phyloP scores from a whole-genome alignment of 2,888 invertebrate species.

The Ormyrus nitidulus region DNA sequence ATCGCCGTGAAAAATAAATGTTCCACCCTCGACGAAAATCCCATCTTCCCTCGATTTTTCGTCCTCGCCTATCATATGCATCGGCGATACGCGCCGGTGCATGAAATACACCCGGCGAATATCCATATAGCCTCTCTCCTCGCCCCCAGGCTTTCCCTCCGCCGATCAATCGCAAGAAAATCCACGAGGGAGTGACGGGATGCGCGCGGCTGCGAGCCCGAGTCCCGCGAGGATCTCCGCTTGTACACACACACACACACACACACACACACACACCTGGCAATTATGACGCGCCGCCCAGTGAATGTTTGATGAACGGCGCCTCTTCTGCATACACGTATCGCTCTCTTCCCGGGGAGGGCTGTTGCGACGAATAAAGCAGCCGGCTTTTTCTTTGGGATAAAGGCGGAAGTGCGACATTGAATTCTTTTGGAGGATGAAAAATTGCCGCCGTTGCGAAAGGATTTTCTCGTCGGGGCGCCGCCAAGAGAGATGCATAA shows the following conservation, averaged over 20 bases:
- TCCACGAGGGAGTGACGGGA: background rate
- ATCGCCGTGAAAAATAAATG: constrained; percentile 38
- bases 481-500: no score
- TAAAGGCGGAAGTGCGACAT: no score
- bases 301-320: constrained; percentile 25
- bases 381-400: background rate
- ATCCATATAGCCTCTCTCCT: background rate
- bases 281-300: constrained; percentile 27
- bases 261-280: background rate
- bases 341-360: no score
- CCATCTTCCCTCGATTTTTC: background rate
- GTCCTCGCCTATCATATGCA: background rate
- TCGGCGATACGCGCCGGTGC: constrained; percentile 28
- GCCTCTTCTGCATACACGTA: no score
- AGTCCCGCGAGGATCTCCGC: no score
- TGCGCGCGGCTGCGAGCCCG: no score
- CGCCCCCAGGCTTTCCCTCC: background rate
- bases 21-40: background rate
- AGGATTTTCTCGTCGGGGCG: background rate
- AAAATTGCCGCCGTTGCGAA: background rate
- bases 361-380: no score
- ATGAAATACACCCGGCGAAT: constrained; percentile 12
- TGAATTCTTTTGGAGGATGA: background rate
- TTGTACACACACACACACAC: no score
- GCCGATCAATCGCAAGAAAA: constrained; percentile 35